Base-by-base conservation (phyloP, 2,888 invertebrate genomes). In the Psococerastis gibbosa region DNA sequence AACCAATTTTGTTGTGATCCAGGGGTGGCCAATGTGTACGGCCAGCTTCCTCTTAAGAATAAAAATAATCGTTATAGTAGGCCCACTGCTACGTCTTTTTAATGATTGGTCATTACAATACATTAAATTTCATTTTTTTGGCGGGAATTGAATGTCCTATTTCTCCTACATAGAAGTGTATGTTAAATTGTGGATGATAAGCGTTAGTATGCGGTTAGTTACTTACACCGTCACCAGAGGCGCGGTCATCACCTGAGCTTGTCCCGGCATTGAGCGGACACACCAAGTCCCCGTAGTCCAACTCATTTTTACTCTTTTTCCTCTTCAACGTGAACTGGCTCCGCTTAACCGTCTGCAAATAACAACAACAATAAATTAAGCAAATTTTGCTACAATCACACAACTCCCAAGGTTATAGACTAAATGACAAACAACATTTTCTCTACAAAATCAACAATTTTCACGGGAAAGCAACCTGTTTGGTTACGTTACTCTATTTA, bases 311-410 rank as follows among this genome's bases (percentile, higher is more conserved):
- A 56, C 82, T 81, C 62, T 81, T 84, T 64, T 83, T 81, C 38
- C 78, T 66, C 57, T 85, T 87, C 55, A 88, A 60, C 1, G 85
- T 82, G 61, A 88, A 88, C 61, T 87, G 87, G 41, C 81, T 78
- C 60, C 82, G 84, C 66, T 84, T 87, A 58, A 80, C 75, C 57
- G 79, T 73, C 84, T 78, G 58, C 46, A 59, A 62, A 34, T 50
- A 41, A 47, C 33, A 32, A 17, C 2, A 2, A 42, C 9, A 16
- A 32, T 27, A 45, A 6, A 23, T 9, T 27, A 27, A 11, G 11
- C 8, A 42, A 41, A 43, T 34, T 35, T 18, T 11, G 27, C 38
- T 8, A 27, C 43, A 18, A 47, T 43, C 44, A 15, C 17, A 44
- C 13, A 22, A 9, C n/a, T 27, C 27, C 13, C 41, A 20, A 8